A percentile compares a stretch with the other conserved stretches of the same genome.
These are phyloP conservation scores for Zygaena filipendulae DNA, from an alignment of 2,888 invertebrate species.

Conservation along the genomic window DNA sequence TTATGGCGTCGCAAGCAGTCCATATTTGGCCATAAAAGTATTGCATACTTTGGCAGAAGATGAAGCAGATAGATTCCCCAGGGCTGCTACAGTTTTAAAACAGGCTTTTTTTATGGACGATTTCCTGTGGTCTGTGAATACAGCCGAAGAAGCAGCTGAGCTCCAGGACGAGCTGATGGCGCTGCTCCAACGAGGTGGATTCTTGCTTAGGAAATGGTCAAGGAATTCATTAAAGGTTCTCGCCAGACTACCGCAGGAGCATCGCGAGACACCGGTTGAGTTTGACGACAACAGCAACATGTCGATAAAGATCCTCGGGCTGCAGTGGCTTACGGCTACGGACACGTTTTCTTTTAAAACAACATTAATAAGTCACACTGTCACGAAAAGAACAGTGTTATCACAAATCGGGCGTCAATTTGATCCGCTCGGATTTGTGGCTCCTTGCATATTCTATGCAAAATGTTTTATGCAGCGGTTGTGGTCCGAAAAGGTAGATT, in stretches of 20 bases:
- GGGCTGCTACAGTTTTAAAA: constrained; percentile 5
- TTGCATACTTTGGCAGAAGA: constrained; percentile 15
- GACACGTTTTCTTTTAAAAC: too few relatives aligned
- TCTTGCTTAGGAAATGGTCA: constrained; percentile 17
- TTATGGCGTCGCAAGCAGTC: constrained; percentile 12
- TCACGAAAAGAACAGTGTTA: constrained; percentile 3
- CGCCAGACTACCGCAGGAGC: constrained; percentile 7
- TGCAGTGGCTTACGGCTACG: constrained; percentile 13
- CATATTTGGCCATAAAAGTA: constrained; percentile 15
- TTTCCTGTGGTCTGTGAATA: constrained; percentile 7
- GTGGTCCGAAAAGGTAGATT: constrained; percentile 5
- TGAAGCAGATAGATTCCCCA: constrained; percentile 8
- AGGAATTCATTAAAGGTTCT: constrained; percentile 4
- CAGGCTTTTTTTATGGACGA: constrained; percentile 11
- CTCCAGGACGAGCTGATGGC: constrained; percentile 12
- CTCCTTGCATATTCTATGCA: constrained; percentile 7
- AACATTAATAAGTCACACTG: too few relatives aligned
- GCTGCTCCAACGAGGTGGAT: constrained; percentile 17
- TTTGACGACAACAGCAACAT: constrained; percentile 6
- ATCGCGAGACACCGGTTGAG: constrained; percentile 6
- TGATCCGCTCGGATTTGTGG: constrained; percentile 9
- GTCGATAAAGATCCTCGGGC: constrained; percentile 13
- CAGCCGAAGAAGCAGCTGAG: constrained; percentile 2
- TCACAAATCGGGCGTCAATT: constrained; percentile 5
- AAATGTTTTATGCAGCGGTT: constrained; percentile 9